Conservation (phyloP, 2,888 invertebrate species). For the Octodonta nipae region DNA sequence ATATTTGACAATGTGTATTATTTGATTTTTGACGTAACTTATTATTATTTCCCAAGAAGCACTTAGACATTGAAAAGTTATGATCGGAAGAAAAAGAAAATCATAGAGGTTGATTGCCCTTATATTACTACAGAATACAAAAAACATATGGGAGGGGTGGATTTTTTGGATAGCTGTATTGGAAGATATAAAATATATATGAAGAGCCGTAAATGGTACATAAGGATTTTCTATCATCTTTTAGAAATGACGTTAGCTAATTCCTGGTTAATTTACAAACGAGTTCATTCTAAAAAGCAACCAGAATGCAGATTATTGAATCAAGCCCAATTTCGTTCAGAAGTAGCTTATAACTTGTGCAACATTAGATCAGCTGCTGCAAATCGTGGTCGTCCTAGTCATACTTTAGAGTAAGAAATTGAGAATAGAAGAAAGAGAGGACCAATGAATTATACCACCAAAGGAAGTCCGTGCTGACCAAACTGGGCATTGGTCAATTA, state of each 20-base stretch:
- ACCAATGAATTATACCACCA: no score
- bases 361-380: no score
- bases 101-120: constrained; percentile 5
- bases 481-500: no score
- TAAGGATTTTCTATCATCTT: constrained; percentile 4
- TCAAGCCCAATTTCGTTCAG: neutral
- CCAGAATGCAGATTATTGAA: neutral
- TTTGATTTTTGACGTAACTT: no score
- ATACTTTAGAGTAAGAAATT: no score
- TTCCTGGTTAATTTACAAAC: neutral
- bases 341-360: no score
- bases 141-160: constrained; percentile 1
- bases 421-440: no score
- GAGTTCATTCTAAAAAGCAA: neutral
- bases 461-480: no score
- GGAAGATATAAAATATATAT: constrained; percentile 4
- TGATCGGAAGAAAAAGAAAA: constrained; percentile 4
- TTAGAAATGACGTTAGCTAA: neutral
- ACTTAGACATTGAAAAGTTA: no score
- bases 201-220: constrained; percentile 3
- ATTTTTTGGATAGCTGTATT: constrained; percentile 3
- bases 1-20: no score
- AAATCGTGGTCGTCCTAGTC: no score
- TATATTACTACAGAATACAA: constrained; percentile 3
- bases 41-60: no score